Base-by-base conservation (phyloP, 2,797 vertebrate genomes). In the Pipistrellus pygmaeus region DNA sequence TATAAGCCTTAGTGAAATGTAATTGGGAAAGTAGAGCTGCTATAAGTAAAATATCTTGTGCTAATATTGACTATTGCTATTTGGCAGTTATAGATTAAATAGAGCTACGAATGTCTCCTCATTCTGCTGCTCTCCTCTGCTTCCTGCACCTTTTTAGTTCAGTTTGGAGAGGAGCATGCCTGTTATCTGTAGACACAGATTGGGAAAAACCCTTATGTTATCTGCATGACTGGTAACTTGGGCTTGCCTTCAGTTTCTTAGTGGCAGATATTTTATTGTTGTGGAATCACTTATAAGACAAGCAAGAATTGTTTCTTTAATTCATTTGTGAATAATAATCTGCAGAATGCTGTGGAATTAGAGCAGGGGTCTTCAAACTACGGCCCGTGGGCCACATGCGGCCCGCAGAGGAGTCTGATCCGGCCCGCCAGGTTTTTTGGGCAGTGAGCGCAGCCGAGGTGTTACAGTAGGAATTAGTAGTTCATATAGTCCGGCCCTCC, bases 1-100 rank as follows among this genome's bases (percentile, higher is more conserved):
- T 66, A 30, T 72, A 60, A 94, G 55, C 38, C 55, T 91, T 91
- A 77, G 27, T 46, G 84, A 82, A 96, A 78, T 87, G 46, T 75
- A 88, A 55, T 86, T 91, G 81, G 62, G 77, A 91, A 75, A 48
- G 21, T 55, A 85, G 86, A 71, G 66, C 51, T 73, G 32, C 17
- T 55, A 3, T 80, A 38, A 81, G 76, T 80, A 72, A 85, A 35
- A 75, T 68, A 51, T 44, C 41, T 62, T 57, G 3, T 88, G 21
- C n/a, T 73, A 78, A 68, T 84, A 55, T 3, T 48, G 80, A 91
- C 41, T 77, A 21, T 51, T 78, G 32, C 30, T 69, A 6, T 48
- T 84, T 72, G 30, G 30, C 30, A 60, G 3, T 85, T 48, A 51
- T 10, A 84, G 57, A 6, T 92, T 55, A 82, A 71, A 1, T 30